A percentile compares a stretch with the other conserved stretches of the same genome.
Conservation (phyloP, 1,140 invertebrate genomes). For the Tetragnatha versicolor region DNA sequence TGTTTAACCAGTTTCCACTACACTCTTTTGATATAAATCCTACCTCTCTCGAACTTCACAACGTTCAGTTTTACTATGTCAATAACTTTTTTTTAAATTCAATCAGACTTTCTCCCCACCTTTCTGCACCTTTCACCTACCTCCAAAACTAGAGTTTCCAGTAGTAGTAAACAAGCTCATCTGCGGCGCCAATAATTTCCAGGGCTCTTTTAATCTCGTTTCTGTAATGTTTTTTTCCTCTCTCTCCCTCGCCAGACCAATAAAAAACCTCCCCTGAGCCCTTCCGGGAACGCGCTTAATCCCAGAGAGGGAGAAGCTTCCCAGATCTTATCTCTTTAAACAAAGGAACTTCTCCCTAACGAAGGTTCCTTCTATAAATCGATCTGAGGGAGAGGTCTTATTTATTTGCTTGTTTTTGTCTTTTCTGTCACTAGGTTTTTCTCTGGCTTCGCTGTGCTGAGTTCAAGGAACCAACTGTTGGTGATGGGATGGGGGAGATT, state of each 20-base stretch:
- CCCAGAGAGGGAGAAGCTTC: neutral
- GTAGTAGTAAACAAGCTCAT: neutral
- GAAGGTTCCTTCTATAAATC: neutral
- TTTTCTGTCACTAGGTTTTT: too few species aligned
- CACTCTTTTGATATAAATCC: too few species aligned
- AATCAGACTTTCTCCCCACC: too few species aligned
- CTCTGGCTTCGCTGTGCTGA: too few species aligned
- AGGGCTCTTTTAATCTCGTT: slow-evolving; percentile 17
- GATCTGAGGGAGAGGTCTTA: neutral
- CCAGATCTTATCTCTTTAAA: slow-evolving; percentile 7
- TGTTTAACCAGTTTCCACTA: too few species aligned
- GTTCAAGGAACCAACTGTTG: too few species aligned
- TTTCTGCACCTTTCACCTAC: too few species aligned
- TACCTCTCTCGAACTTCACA: too few species aligned
- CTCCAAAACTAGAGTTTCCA: too few species aligned
- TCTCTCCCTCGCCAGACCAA: neutral
- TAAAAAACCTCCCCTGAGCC: neutral
- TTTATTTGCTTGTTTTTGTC: slow-evolving; percentile 26
- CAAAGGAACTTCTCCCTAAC: neutral
- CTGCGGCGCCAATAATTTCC: slow-evolving; percentile 7
- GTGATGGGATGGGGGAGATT: too few species aligned
- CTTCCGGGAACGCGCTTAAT: neutral
- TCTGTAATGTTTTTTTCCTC: neutral
- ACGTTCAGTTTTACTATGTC: too few species aligned
- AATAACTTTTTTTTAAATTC: too few species aligned